Evolutionary conservation across 2,888 invertebrate genomes (phyloP).

Genomic region (Poecilus cupreus): DNA sequence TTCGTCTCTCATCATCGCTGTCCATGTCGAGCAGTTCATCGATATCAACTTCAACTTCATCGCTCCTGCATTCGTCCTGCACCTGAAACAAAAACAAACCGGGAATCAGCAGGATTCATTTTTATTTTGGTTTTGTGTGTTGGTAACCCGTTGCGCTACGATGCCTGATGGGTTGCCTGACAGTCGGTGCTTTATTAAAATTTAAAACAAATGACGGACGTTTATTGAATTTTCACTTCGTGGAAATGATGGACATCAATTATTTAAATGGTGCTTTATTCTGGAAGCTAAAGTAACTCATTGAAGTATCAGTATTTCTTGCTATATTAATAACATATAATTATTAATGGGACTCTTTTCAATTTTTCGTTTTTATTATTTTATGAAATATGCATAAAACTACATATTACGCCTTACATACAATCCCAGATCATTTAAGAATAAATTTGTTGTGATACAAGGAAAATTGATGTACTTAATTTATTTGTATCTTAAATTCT

Average conservation of each 20-base stretch:
- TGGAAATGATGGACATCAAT: background rate
- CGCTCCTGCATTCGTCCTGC: slow-evolving; percentile 75
- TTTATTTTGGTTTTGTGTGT: background rate
- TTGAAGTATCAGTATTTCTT: too few species aligned
- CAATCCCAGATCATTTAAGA: too few species aligned
- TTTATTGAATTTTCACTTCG: slow-evolving; percentile 20
- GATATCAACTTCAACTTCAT: slow-evolving; percentile 93
- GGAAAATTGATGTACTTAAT: too few species aligned
- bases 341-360: too few species aligned
- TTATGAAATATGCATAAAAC: too few species aligned
- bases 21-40: slow-evolving; percentile 97
- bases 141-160: background rate
- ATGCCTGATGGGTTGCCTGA: background rate
- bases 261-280: background rate
- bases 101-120: background rate
- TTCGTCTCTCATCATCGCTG: slow-evolving; percentile 88
- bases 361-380: too few species aligned
- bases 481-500: too few species aligned
- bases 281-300: too few species aligned
- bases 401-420: too few species aligned
- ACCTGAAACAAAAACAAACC: slow-evolving; percentile 68
- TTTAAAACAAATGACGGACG: slow-evolving; percentile 12
- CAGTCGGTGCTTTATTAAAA: background rate
- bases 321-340: too few species aligned
- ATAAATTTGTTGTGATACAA: too few species aligned